Evolutionary conservation across 2,888 invertebrate genomes (phyloP).

Genomic region (Belgica antarctica): DNA sequence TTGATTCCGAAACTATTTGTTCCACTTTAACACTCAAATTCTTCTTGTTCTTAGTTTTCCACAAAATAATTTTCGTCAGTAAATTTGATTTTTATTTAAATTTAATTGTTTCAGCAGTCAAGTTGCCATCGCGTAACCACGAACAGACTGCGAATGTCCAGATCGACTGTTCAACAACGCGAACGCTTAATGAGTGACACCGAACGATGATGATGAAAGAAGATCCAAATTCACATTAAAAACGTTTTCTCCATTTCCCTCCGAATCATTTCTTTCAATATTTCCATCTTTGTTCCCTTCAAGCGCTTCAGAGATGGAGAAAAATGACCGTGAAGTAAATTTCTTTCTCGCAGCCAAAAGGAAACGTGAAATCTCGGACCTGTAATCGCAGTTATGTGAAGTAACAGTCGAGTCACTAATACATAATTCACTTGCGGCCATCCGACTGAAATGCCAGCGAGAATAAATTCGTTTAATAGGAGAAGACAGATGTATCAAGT

Average conservation of each 20-base stretch:
- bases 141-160: slow-evolving; percentile 11
- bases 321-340: too few relatives aligned
- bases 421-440: too few relatives aligned
- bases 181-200: slow-evolving; percentile 37
- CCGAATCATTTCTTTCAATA: background rate
- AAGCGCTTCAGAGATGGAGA: background rate
- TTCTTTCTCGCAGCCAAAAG: too few relatives aligned
- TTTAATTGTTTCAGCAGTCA: background rate
- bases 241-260: background rate
- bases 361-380: too few relatives aligned
- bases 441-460: too few relatives aligned
- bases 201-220: background rate
- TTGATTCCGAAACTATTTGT: background rate
- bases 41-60: too few relatives aligned
- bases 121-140: slow-evolving; percentile 7
- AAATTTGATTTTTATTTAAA: slow-evolving; percentile 1
- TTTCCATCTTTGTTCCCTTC: too few relatives aligned
- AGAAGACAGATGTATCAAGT: background rate
- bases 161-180: slow-evolving; percentile 26
- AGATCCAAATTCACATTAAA: slow-evolving; percentile 10
- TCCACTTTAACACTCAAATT: background rate
- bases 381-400: background rate
- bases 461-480: background rate
- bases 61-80: too few relatives aligned
- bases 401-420: background rate